Base-by-base conservation (phyloP, 2,797 vertebrate species). In the Moxostoma hubbsi region DNA sequence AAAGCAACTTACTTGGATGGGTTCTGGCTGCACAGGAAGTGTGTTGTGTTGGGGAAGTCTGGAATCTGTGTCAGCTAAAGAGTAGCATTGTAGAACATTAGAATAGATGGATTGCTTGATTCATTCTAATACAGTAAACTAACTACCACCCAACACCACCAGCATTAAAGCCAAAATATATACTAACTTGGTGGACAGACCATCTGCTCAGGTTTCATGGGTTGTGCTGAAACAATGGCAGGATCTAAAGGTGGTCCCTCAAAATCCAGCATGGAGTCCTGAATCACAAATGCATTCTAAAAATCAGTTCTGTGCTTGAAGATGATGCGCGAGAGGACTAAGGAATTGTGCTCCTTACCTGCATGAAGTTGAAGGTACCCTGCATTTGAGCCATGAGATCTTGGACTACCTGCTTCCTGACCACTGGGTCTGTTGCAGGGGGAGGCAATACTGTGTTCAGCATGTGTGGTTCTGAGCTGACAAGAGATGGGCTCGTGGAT, bases 301-400 rank as follows among this genome's bases (percentile, higher is more conserved):
- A 50, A 57, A 4, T 1, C 24, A 10, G 16, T 46, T 16, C 11
- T 45, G 24, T 5, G 15, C 7, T 7, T 53, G 16, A 12, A 57
- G 45, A 6, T 12, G 9, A 24, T 16, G 12, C 24, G 15, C 0
- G 4, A 49, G 4, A 49, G 10, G 47, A 24, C 57, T 12, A 2
- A n/a, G 6, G 43, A 9, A 54, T 18, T 8, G 0, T 9, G 1
- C 4, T 74, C 83, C 89, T 82, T 84, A 98, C 98, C 96, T 99
- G 98, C 95, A 99, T 99, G 91, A 99, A 99, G 90, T 99, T 99
- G 89, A 97, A 99, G 0, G 97, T 97, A 43, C 98, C 98, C 87
- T 99, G 98, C 97, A 99, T 98, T 88, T 98, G 97, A 16, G 97
- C 97, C 97, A 99, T 99, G 62, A 99, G 97, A 89, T 99, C 98